Base-by-base conservation (phyloP, 2,797 vertebrate species). In the Xerus rutilus region DNA sequence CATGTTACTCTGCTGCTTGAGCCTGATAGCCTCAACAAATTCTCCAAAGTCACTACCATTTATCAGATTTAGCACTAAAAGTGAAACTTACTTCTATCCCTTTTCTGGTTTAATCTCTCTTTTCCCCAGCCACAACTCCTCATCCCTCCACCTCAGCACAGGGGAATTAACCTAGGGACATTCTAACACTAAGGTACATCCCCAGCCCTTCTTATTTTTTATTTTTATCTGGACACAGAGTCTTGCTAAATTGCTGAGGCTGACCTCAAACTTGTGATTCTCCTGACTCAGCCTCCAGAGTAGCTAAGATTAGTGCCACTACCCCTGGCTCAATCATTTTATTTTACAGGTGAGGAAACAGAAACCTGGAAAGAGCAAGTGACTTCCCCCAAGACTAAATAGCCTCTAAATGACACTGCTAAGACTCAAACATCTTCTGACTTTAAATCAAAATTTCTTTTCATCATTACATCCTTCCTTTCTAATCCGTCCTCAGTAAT, bases 341-440 rank as follows among this genome's bases (percentile, higher is more conserved):
- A 93, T 83, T 96, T 93, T 89, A 77, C 4, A 94, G 69, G 59
- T 49, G 74, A 77, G 47, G 54, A 97, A 94, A 87, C 74, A 73
- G 76, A 86, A 32, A 64, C 25, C 52, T 65, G 43, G 54, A 62
- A 65, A 94, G 78, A 92, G 30, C 72, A 72, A 93, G n/a, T 64
- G 43, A 86, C 93, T 77, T 89, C 4, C 43, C 57, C 62, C 76
- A 73, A 59, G 83, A 93, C 86, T 77, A 76, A 79, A 82, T 0
- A 54, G 59, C 54, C 43, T 94, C 88, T 76, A 73, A 82, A 87
- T 83, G 89, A 47, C 82, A 85, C 72, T 47, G 35, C 39, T 15
- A 62, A 30, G 65, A 76, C 49, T 94, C 79, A 49, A 12, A 92
- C 67, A 69, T 67, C 49, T 81, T 74, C 57, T 72, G 74, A 88